Evolutionary conservation across 1,140 invertebrate genomes (phyloP).

Genomic region (Battus philenor): DNA sequence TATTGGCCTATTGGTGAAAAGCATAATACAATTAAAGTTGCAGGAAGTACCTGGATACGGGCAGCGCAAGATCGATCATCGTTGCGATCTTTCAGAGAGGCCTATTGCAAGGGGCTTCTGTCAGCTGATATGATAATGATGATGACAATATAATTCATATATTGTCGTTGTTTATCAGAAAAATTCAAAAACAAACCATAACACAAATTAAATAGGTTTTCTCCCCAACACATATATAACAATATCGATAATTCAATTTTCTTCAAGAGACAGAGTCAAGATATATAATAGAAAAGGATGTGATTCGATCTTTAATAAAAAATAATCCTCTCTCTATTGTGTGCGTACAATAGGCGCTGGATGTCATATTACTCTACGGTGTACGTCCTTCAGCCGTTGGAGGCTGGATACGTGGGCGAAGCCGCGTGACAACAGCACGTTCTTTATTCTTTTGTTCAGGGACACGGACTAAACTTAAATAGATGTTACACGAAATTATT

Average conservation of each 20-base stretch:
- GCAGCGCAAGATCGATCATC: too few species aligned
- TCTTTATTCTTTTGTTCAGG: slow-evolving; percentile 19
- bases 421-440: slow-evolving; percentile 41
- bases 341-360: slow-evolving; percentile 17
- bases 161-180: too few species aligned
- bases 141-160: too few species aligned
- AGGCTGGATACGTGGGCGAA: slow-evolving; percentile 30
- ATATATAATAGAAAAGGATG: slow-evolving; percentile 6
- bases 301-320: slow-evolving; percentile 17
- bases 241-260: not conserved
- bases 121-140: too few species aligned
- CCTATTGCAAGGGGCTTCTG: too few species aligned
- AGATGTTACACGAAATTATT: not conserved
- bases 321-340: slow-evolving; percentile 11
- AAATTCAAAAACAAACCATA: too few species aligned
- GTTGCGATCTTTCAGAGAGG: too few species aligned
- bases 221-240: too few species aligned
- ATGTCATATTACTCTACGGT: slow-evolving; percentile 9
- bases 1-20: too few species aligned
- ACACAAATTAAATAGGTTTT: too few species aligned
- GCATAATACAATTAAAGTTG: too few species aligned
- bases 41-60: too few species aligned
- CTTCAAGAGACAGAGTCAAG: slow-evolving; percentile 17
- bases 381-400: slow-evolving; percentile 6
- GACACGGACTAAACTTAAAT: slow-evolving; percentile 1